Percentiles rank a stretch among this genome's conserved stretches.
Conservation (phyloP, 1,140 invertebrate genomes). For the Brachionus paranguensis region DNA sequence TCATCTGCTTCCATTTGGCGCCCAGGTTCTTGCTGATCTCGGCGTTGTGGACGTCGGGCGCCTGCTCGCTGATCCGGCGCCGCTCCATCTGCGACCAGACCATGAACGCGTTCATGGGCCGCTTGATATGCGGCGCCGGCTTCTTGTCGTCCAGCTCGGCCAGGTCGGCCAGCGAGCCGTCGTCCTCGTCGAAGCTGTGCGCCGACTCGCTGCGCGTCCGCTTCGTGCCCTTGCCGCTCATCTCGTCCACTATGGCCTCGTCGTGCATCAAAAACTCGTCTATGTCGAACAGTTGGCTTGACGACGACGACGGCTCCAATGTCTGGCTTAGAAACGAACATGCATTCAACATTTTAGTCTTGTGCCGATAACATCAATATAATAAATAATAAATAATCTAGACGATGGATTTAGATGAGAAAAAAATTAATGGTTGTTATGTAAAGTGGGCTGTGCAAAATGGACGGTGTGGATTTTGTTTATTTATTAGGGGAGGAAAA, state of each 20-base stretch:
- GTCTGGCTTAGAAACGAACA: neutral
- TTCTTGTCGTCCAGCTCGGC: neutral
- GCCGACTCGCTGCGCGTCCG: neutral
- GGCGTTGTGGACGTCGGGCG: constrained; percentile 28
- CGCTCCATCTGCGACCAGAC: constrained; percentile 48
- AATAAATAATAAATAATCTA: no score
- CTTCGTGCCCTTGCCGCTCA: neutral
- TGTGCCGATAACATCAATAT: neutral
- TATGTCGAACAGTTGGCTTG: neutral
- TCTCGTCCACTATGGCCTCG: neutral
- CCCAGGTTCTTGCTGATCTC: constrained; percentile 33
- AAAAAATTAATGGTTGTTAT: neutral
- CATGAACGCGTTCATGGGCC: constrained; percentile 92
- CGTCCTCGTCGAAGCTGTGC: neutral
- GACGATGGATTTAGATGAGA: no score
- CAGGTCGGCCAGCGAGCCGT: neutral
- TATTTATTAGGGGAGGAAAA: no score
- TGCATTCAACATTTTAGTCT: neutral
- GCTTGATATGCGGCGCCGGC: constrained; percentile 65
- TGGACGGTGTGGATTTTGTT: no score
- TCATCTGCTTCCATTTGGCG: constrained; percentile 45
- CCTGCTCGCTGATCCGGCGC: neutral
- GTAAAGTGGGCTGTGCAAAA: neutral
- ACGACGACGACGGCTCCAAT: neutral
- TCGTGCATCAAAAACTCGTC: neutral